Conservation (phyloP, 2,888 invertebrate genomes). For the Xanthia togata region DNA sequence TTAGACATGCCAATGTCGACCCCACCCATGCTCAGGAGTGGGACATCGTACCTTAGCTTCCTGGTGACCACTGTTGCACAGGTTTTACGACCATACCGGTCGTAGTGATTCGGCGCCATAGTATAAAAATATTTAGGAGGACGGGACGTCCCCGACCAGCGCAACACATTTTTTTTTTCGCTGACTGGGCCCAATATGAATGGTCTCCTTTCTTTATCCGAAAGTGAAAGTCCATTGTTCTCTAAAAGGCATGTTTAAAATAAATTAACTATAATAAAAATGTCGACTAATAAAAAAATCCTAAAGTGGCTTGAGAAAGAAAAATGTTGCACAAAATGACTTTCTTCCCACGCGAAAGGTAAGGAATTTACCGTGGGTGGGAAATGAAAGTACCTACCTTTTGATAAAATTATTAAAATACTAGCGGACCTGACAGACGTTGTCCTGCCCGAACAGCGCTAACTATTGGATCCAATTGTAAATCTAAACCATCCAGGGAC, state of each 20-base stretch:
- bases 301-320: conserved; percentile 43
- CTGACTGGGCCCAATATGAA: too few relatives aligned
- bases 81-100: too few relatives aligned
- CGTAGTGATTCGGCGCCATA: too few relatives aligned
- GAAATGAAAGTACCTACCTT: conserved; percentile 13
- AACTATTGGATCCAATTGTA: too few relatives aligned
- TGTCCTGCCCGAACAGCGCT: neutral
- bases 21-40: too few relatives aligned
- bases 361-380: conserved; percentile 32
- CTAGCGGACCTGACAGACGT: neutral
- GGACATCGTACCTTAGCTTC: too few relatives aligned
- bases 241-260: conserved; percentile 33
- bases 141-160: too few relatives aligned
- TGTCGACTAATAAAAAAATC: conserved; percentile 30
- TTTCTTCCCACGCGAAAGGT: conserved; percentile 46
- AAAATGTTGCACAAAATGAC: conserved; percentile 18
- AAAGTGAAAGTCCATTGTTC: conserved; percentile 50
- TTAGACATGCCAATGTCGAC: too few relatives aligned
- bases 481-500: too few relatives aligned
- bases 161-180: too few relatives aligned
- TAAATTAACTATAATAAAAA: conserved; percentile 24
- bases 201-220: neutral
- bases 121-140: too few relatives aligned
- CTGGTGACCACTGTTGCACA: too few relatives aligned
- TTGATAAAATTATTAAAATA: neutral